phyloP scores from a whole-genome alignment of 2,888 invertebrate species.

The Acronicta alni region DNA sequence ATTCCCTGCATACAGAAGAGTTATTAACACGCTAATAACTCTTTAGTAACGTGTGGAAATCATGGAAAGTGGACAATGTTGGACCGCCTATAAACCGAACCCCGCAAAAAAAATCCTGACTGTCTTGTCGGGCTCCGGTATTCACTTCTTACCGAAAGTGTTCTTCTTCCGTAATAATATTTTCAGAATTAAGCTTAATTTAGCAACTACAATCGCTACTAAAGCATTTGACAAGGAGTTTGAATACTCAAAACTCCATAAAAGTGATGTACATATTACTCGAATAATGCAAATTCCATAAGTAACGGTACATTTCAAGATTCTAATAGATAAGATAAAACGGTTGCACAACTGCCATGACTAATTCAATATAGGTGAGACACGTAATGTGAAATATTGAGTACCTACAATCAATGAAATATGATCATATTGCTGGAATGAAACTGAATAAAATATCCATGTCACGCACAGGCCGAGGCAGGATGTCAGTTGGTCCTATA shows the following conservation, averaged over 20 bases:
- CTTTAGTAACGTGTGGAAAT: neutral
- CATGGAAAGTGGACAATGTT: neutral
- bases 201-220: neutral
- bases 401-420: constrained; percentile 10
- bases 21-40: neutral
- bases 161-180: too few relatives aligned
- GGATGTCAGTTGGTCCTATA: neutral
- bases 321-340: constrained; percentile 8
- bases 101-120: too few relatives aligned
- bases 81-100: neutral
- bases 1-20: neutral
- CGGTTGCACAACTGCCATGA: constrained; percentile 10
- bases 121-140: too few relatives aligned
- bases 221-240: neutral
- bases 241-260: neutral
- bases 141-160: too few relatives aligned
- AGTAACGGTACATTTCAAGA: neutral
- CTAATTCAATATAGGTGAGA: constrained; percentile 5
- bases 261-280: neutral
- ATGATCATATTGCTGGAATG: too few relatives aligned
- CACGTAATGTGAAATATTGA: constrained; percentile 18
- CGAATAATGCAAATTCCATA: constrained; percentile 1
- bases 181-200: neutral
- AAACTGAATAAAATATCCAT: too few relatives aligned
- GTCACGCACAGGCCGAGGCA: neutral